These are phyloP conservation scores for Pristionchus exspectatus DNA, from an alignment of 2,888 invertebrate genomes.

Conservation along the genomic window DNA sequence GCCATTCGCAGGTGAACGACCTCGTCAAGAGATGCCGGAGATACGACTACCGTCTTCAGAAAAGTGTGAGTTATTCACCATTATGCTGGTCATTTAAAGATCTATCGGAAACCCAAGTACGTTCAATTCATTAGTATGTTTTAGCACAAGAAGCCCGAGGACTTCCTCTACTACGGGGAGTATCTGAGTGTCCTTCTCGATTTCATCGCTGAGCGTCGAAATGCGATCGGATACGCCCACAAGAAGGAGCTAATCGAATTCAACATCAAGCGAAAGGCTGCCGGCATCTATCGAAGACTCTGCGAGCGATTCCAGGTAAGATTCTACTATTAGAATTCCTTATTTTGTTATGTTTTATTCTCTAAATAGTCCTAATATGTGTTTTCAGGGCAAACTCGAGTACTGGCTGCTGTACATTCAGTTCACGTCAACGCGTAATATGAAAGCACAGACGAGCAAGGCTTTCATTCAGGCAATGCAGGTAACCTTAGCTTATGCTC, in stretches of 20 bases:
- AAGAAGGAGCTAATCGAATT: constrained; percentile 44
- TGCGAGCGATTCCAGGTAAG: constrained; percentile 52
- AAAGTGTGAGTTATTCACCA: background rate
- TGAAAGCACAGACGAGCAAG: constrained; percentile 17
- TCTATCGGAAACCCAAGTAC: background rate
- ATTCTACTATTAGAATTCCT: background rate
- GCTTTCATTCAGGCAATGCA: constrained; percentile 50
- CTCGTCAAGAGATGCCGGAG: constrained; percentile 49
- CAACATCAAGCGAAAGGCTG: constrained; percentile 1
- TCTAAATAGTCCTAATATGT: background rate
- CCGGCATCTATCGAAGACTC: constrained; percentile 33
- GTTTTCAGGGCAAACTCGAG: constrained; percentile 43
- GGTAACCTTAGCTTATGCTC: background rate
- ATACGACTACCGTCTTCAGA: constrained; percentile 48
- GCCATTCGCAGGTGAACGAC: background rate
- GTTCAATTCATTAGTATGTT: background rate
- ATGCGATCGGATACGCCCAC: constrained; percentile 16
- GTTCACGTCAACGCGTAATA: background rate
- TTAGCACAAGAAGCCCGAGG: constrained; percentile 52
- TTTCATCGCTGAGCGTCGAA: constrained; percentile 16
- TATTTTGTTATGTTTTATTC: background rate
- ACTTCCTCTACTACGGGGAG: constrained; percentile 44
- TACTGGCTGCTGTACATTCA: constrained; percentile 36
- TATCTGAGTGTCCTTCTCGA: constrained; percentile 43
- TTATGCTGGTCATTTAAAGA: background rate